A percentile compares a stretch with the other conserved stretches of the same genome.
Conservation (phyloP, 1,140 invertebrate genomes). For the Cyphomyrmex costatus region DNA sequence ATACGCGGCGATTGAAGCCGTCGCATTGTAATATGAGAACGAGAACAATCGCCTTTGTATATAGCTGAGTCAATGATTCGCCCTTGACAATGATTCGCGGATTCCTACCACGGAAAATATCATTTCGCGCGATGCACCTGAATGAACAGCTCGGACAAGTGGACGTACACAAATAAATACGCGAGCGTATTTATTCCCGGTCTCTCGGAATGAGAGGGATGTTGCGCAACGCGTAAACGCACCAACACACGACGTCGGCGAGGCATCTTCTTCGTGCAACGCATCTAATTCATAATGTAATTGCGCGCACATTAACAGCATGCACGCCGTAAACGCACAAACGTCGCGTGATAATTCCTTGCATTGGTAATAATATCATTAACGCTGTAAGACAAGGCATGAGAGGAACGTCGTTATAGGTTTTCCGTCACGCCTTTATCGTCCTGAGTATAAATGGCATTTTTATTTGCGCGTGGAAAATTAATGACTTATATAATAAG, state of each 20-base stretch:
- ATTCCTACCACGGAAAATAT: slow-evolving; percentile 54
- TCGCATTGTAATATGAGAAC: slow-evolving; percentile 52
- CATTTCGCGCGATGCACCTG: slow-evolving; percentile 45
- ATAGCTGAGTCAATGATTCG: slow-evolving; percentile 18
- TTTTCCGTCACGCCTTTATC: slow-evolving; percentile 20
- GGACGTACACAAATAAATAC: neutral
- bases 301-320: neutral
- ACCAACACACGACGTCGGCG: neutral
- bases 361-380: slow-evolving; percentile 17
- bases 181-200: neutral
- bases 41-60: slow-evolving; percentile 65
- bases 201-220: neutral
- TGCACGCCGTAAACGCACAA: neutral
- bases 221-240: slow-evolving; percentile 30
- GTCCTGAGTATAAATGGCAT: slow-evolving; percentile 19
- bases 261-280: neutral
- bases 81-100: slow-evolving; percentile 67
- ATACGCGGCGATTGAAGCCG: slow-evolving; percentile 5
- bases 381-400: neutral
- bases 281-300: slow-evolving; percentile 11
- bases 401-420: slow-evolving; percentile 4
- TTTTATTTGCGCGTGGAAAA: slow-evolving; percentile 38
- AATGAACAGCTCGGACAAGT: slow-evolving; percentile 42
- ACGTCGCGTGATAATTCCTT: neutral
- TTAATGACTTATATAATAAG: slow-evolving; percentile 40